These are phyloP conservation scores for Acanthopleura granulata DNA, from an alignment of 2,888 invertebrate species.

Conservation along the genomic window DNA sequence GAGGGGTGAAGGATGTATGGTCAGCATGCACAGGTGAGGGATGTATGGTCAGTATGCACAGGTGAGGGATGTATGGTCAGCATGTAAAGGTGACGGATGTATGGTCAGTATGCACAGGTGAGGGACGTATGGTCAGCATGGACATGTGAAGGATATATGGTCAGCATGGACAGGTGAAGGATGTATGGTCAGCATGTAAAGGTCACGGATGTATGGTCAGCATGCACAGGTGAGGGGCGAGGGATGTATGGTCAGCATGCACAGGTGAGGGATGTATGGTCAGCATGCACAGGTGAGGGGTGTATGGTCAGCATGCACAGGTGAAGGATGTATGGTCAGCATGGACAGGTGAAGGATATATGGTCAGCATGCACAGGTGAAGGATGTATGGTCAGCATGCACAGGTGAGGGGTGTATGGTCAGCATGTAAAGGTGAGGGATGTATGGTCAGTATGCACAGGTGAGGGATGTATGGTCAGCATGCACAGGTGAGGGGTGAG, in stretches of 20 bases:
- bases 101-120: not conserved
- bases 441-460: not conserved
- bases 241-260: not conserved
- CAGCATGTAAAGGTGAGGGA: not conserved
- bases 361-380: not conserved
- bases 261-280: not conserved
- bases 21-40: not conserved
- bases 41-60: not conserved
- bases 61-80: not conserved
- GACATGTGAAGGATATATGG: not conserved
- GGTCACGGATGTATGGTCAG: not conserved
- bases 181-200: not conserved
- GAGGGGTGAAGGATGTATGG: not conserved
- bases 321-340: not conserved
- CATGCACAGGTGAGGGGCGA: not conserved
- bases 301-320: not conserved
- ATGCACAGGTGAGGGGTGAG: not conserved
- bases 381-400: not conserved
- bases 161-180: not conserved
- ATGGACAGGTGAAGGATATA: not conserved
- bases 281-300: not conserved
- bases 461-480: not conserved
- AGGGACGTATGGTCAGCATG: too few species aligned
- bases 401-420: not conserved
- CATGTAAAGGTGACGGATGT: not conserved